A percentile compares a stretch with the other conserved stretches of the same genome.
Evolutionary conservation across 2,888 invertebrate genomes (phyloP).

Genomic region (Plagodis pulveraria): DNA sequence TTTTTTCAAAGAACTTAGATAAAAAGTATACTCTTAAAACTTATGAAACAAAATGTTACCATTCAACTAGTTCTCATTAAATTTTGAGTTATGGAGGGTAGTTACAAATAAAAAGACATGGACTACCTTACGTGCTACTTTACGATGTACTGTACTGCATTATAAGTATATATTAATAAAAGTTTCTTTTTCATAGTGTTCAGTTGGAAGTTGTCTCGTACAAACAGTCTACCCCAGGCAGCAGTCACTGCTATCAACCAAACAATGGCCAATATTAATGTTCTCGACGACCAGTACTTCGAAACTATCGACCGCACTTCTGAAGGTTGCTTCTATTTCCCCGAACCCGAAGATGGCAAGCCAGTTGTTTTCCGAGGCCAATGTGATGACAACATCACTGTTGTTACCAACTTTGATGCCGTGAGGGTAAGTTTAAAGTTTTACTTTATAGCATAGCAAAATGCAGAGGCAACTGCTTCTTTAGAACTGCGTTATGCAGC

Average conservation of each 20-base stretch:
- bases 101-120: no score
- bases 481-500: no score
- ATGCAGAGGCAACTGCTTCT: no score
- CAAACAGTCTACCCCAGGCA: constrained; percentile 40
- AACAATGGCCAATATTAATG: constrained; percentile 45
- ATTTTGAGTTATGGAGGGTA: no score
- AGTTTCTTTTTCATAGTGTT: constrained; percentile 51
- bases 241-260: constrained; percentile 50
- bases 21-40: neutral
- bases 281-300: constrained; percentile 56
- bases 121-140: no score
- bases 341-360: constrained; percentile 41
- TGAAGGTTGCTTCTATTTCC: constrained; percentile 61
- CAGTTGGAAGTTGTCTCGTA: constrained; percentile 71
- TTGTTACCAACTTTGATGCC: constrained; percentile 53
- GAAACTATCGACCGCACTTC: constrained; percentile 48
- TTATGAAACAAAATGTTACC: no score
- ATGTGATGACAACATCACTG: constrained; percentile 55
- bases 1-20: neutral
- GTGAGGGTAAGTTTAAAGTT: constrained; percentile 45
- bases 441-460: no score
- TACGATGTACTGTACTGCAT: neutral
- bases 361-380: constrained; percentile 60
- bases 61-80: no score
- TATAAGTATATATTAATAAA: no score